Evolutionary conservation across 2,888 invertebrate genomes (phyloP).

Genomic region (Eupithecia pulchellata): DNA sequence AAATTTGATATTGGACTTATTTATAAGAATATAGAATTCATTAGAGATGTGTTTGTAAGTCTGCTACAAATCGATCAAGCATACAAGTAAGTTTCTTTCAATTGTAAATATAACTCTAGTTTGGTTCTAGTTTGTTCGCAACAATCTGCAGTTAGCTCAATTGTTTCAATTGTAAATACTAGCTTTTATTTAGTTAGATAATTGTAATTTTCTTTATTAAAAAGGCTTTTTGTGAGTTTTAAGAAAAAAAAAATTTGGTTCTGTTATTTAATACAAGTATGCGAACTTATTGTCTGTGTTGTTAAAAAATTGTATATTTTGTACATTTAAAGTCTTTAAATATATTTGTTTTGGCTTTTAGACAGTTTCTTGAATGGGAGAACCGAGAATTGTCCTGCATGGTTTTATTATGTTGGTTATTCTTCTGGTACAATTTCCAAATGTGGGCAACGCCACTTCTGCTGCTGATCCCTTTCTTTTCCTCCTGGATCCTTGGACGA

Average conservation of each 20-base stretch:
- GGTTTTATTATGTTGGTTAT: conserved; percentile 62
- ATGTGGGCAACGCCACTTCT: conserved; percentile 68
- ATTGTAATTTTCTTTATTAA: no score
- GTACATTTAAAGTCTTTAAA: neutral
- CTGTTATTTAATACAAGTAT: conserved; percentile 77
- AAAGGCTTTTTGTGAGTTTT: no score
- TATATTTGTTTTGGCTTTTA: conserved; percentile 43
- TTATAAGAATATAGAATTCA: conserved; percentile 70
- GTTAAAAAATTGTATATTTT: neutral
- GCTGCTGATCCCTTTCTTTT: conserved; percentile 61
- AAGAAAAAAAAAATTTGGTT: no score
- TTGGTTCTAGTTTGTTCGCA: no score
- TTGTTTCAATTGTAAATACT: no score
- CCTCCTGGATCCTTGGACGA: conserved; percentile 58
- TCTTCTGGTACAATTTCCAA: conserved; percentile 68
- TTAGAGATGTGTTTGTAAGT: conserved; percentile 61
- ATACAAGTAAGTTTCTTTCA: conserved; percentile 73
- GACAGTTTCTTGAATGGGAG: conserved; percentile 75
- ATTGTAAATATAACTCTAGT: no score
- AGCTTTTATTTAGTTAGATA: no score
- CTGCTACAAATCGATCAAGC: conserved; percentile 61
- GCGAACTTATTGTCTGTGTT: neutral
- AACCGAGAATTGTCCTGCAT: conserved; percentile 62
- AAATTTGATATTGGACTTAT: conserved; percentile 70
- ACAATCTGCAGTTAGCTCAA: no score